Evolutionary conservation across 64 coral and sea anemone genomes (phyloP).

Genomic region (Porites australiensis): DNA sequence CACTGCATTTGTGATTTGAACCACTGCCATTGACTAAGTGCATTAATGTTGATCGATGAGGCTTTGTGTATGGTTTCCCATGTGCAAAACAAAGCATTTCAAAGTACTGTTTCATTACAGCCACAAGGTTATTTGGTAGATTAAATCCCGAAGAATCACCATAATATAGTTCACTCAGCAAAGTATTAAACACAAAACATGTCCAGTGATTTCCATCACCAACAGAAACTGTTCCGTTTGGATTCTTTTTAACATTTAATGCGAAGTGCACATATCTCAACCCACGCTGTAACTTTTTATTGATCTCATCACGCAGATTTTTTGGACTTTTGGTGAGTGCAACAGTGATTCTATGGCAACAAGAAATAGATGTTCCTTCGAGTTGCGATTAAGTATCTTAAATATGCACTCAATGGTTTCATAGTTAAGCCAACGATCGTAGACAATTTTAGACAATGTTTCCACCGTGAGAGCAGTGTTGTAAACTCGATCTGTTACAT

Average conservation of each 20-base stretch:
- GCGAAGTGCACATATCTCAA: too few species aligned
- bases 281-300: too few species aligned
- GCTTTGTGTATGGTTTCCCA: constrained; percentile 11
- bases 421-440: background rate
- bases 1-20: background rate
- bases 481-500: background rate
- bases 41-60: constrained; percentile 5
- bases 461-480: constrained; percentile 14
- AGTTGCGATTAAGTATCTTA: background rate
- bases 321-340: too few species aligned
- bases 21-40: background rate
- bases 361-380: background rate
- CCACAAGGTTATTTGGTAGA: constrained; percentile 1
- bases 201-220: constrained; percentile 55
- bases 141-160: constrained; percentile 16
- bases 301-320: too few species aligned
- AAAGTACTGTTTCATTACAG: constrained; percentile 18
- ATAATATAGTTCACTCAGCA: constrained; percentile 4
- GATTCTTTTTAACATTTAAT: background rate
- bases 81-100: constrained; percentile 7
- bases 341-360: too few species aligned
- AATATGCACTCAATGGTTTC: constrained; percentile 1
- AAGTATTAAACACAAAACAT: constrained; percentile 54
- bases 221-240: constrained; percentile 34
- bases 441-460: constrained; percentile 6